Conservation (phyloP, 2,113 vertebrate species). For the Brachionichthys hirsutus region DNA sequence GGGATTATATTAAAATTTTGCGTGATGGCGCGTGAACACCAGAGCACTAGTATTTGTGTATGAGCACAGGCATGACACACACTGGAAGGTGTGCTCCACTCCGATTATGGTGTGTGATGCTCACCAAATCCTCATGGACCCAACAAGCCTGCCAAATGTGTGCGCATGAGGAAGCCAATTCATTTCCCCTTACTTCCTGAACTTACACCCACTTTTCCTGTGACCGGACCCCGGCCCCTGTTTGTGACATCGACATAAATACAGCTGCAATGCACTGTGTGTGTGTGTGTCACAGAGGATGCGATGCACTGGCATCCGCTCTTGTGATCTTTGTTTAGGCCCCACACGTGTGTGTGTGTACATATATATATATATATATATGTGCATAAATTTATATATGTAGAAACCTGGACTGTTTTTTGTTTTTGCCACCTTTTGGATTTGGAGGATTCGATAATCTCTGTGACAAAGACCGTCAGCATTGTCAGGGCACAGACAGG, state of each 20-base stretch:
- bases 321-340: background rate
- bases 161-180: conserved; percentile 20
- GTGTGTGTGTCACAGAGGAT: conserved; percentile 11
- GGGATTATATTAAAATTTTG: conserved; percentile 19
- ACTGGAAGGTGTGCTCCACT: background rate
- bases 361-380: background rate
- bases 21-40: conserved; percentile 3
- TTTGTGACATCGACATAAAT: conserved; percentile 8
- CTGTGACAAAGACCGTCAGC: no score
- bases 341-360: conserved; percentile 2
- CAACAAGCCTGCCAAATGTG: background rate
- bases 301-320: background rate
- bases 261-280: conserved; percentile 2
- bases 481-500: no score
- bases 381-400: no score
- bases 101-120: background rate
- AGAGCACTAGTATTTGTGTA: background rate
- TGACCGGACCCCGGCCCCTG: conserved; percentile 18
- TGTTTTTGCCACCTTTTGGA: no score
- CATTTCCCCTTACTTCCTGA: conserved; percentile 34
- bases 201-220: conserved; percentile 30
- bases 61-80: background rate
- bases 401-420: no score
- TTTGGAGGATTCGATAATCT: no score
- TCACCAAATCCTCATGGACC: background rate